Base-by-base conservation (phyloP, 2,888 invertebrate species). In the Galerucella pusilla region DNA sequence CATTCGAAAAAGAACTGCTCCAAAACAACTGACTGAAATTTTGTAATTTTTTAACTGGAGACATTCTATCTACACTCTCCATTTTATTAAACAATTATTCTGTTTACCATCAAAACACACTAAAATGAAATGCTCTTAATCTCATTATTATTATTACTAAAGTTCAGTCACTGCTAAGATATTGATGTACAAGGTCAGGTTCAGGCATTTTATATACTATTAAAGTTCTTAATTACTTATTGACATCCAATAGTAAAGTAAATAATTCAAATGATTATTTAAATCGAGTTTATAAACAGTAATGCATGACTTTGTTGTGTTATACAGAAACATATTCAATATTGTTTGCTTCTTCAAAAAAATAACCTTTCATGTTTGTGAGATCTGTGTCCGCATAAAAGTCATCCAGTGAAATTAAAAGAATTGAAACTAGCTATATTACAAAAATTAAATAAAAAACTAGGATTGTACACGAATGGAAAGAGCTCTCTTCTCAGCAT, bases 21-120 rank as follows among this genome's bases (percentile, higher is more conserved):
- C 71, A 71, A n/a, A 71, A 71, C 16, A 57, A 65, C 20, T 54
- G 57, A 25, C 42, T 65, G 7, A 65, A 65, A 20, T 65, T 20
- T 16, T 46, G 45, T 42, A 63, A 35, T 42, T 14, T 35, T 7
- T 46, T 20, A 11, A 46, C 14, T n/a, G 16, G 12, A 35, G 63
- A 42, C 64, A 65, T 46, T 3, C 46, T 46, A 9, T 65, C 6
- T 2, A 11, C 20, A 20, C 35, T 12, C 9, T 46, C 64, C 20
- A 45, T 65, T 65, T 28, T n/a, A 16, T n/a, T 5, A 9, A 28
- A 28, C n/a, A 11, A 20, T 63, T 9, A 45, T 42, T 45, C 35
- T 46, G 20, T 46, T 65, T 20, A 65, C 45, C 45, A 65, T 45
- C 46, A 46, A 16, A 42, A 20, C n/a, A 64, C 45, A 46, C 11